Conservation (phyloP, 2,797 vertebrate species). For the Hemibagrus guttatus region DNA sequence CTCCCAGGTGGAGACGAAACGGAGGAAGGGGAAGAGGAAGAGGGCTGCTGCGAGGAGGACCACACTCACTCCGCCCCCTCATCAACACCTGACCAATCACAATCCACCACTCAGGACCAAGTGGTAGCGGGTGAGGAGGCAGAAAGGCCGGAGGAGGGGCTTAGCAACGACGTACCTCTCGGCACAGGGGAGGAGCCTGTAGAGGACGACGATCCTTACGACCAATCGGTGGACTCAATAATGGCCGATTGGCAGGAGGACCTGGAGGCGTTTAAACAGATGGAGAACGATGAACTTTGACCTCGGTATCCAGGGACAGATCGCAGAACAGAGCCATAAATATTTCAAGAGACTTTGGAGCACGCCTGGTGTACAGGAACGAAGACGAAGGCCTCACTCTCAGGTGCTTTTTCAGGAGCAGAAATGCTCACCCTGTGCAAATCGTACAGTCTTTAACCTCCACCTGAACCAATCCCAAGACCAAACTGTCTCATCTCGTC, state of each 20-base stretch:
- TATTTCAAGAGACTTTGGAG: neutral
- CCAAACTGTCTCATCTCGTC: conserved; percentile 41
- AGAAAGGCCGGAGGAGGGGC: conserved; percentile 41
- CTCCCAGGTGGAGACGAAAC: conserved; percentile 65
- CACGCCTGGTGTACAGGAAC: neutral
- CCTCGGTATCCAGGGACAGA: conserved; percentile 51
- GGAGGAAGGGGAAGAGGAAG: conserved; percentile 62
- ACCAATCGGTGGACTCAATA: conserved; percentile 87
- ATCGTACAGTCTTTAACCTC: neutral
- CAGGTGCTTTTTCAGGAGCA: conserved; percentile 36
- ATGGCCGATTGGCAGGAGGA: conserved; percentile 98
- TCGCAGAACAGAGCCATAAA: conserved; percentile 43
- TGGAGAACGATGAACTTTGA: conserved; percentile 99
- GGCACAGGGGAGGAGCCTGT: conserved; percentile 69
- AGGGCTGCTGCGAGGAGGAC: conserved; percentile 66
- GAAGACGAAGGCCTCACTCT: conserved; percentile 28
- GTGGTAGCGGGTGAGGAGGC: conserved; percentile 49
- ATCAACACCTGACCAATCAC: conserved; percentile 61
- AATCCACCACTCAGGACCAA: conserved; percentile 59
- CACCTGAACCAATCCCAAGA: conserved; percentile 16
- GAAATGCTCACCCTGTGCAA: conserved; percentile 23
- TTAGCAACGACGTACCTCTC: conserved; percentile 27
- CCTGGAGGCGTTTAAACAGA: conserved; percentile 98
- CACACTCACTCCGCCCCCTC: conserved; percentile 58
- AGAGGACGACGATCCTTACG: conserved; percentile 67